Percentiles rank a stretch among this genome's conserved stretches.
Conservation (phyloP, 2,797 vertebrate genomes). For the Limosa lapponica region DNA sequence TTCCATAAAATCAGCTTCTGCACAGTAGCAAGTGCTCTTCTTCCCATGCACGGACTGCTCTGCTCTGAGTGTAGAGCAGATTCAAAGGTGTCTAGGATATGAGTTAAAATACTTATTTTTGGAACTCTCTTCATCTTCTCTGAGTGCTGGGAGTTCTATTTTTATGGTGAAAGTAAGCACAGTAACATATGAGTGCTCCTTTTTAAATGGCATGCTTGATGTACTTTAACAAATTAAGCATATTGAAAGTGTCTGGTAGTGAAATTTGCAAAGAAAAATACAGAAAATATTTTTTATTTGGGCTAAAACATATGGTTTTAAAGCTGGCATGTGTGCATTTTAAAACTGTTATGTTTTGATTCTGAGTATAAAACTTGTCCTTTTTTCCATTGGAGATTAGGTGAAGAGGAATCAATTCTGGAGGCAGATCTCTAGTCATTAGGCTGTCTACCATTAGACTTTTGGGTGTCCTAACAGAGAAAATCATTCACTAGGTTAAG, state of each 20-base stretch:
- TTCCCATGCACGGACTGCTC: background rate
- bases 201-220: slow-evolving; percentile 26
- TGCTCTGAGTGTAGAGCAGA: background rate
- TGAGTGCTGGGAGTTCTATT: slow-evolving; percentile 17
- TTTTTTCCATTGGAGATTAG: background rate
- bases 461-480: background rate
- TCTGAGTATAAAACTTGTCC: background rate
- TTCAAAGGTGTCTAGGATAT: slow-evolving; percentile 33
- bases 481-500: background rate
- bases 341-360: background rate
- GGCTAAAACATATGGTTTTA: slow-evolving; percentile 40
- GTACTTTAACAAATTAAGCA: slow-evolving; percentile 29
- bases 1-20: background rate
- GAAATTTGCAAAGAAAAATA: slow-evolving; percentile 51
- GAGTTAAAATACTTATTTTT: slow-evolving; percentile 49
- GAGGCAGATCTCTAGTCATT: background rate
- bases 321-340: slow-evolving; percentile 38
- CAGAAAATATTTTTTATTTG: slow-evolving; percentile 47
- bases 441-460: background rate
- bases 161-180: slow-evolving; percentile 34
- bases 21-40: background rate
- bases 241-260: slow-evolving; percentile 18
- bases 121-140: background rate
- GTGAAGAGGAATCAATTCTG: background rate
- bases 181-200: background rate